Evolutionary conservation across 1,140 invertebrate genomes (phyloP).

Genomic region (Drosophila quadrilineata): DNA sequence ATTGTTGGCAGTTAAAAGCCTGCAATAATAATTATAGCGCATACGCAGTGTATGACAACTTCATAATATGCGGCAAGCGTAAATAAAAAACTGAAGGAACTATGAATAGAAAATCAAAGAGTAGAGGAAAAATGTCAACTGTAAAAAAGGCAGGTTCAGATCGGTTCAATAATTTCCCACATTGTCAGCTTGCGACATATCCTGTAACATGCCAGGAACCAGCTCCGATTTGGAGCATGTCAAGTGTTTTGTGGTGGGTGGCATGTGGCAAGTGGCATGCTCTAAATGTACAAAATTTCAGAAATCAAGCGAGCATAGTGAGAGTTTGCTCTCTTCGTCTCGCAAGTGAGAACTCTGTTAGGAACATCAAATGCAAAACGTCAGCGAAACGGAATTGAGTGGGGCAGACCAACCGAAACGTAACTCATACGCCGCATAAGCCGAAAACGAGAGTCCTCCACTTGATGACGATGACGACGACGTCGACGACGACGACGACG

Average conservation of each 20-base stretch:
- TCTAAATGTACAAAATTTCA: slow-evolving; percentile 20
- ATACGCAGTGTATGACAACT: slow-evolving; percentile 12
- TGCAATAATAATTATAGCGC: background rate
- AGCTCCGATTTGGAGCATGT: slow-evolving; percentile 14
- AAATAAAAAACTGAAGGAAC: background rate
- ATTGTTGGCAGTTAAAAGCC: background rate
- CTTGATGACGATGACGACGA: slow-evolving; percentile 31
- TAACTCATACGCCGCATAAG: slow-evolving; percentile 52
- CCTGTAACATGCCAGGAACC: background rate
- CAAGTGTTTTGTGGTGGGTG: slow-evolving; percentile 8
- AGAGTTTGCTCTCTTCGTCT: too few relatives aligned
- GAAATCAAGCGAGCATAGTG: slow-evolving; percentile 54
- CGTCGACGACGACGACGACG: slow-evolving; percentile 37
- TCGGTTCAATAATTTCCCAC: background rate
- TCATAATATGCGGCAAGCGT: background rate
- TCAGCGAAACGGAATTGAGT: slow-evolving; percentile 65
- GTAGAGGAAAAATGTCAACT: background rate
- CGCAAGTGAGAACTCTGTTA: too few relatives aligned
- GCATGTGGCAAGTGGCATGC: slow-evolving; percentile 4
- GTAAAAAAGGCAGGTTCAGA: background rate
- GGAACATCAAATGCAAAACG: slow-evolving; percentile 58
- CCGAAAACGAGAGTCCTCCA: slow-evolving; percentile 26
- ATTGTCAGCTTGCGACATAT: background rate
- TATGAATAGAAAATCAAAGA: background rate
- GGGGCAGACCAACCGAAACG: slow-evolving; percentile 21